phyloP scores from a whole-genome alignment of 2,113 vertebrate species.

The Corvus moneduloides region DNA sequence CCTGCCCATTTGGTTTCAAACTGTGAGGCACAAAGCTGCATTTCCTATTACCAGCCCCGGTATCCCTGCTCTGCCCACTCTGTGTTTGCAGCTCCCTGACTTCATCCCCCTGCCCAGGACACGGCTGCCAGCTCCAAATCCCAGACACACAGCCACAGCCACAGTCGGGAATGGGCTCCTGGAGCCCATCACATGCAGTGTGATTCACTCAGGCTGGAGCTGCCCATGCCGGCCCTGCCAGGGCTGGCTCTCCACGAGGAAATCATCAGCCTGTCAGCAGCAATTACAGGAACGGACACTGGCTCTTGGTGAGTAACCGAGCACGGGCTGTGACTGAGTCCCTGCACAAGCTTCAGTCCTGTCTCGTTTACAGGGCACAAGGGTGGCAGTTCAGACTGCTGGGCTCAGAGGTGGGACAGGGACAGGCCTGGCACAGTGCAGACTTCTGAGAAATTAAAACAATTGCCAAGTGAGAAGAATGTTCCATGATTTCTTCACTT shows the following conservation, averaged over 20 bases:
- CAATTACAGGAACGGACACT: background rate
- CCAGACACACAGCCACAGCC: background rate
- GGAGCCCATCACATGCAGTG: background rate
- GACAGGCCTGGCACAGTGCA: rapidly evolving
- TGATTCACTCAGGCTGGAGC: background rate
- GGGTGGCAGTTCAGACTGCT: rapidly evolving
- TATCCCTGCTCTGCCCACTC: rapidly evolving
- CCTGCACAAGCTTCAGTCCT: background rate
- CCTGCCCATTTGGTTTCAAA: background rate
- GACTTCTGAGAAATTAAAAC: background rate
- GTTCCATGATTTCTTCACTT: background rate
- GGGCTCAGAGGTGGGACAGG: background rate
- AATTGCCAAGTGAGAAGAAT: background rate
- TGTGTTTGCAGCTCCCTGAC: background rate
- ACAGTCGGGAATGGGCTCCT: rapidly evolving
- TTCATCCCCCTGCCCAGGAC: background rate
- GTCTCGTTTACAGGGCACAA: background rate
- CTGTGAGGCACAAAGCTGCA: rapidly evolving
- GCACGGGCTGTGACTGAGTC: background rate
- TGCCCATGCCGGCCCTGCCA: background rate
- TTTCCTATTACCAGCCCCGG: rapidly evolving
- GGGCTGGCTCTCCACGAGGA: background rate
- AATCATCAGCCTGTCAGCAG: background rate
- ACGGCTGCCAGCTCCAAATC: background rate
- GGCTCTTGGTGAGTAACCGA: background rate